A percentile compares a stretch with the other conserved stretches of the same genome.
Evolutionary conservation across 2,888 invertebrate species (phyloP).

Genomic region (Tridacna crocea): DNA sequence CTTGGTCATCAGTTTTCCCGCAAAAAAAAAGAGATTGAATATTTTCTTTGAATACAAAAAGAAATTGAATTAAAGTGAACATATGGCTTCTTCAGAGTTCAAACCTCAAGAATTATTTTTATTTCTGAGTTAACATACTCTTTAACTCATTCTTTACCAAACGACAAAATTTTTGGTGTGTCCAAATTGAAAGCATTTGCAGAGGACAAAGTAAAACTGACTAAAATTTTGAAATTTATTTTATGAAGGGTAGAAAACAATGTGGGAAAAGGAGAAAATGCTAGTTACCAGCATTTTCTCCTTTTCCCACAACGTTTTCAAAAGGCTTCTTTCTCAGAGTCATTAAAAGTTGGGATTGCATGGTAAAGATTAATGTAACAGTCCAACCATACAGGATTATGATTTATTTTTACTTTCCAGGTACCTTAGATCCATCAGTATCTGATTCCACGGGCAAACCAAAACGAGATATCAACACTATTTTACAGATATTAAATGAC

Average conservation of each 20-base stretch:
- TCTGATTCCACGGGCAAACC: constrained; percentile 96
- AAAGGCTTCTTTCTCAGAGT: no score
- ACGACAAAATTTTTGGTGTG: not conserved
- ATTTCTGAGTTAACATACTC: no score
- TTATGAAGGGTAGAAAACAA: not conserved
- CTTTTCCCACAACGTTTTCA: not conserved
- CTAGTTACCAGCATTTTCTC: not conserved
- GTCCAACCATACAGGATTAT: no score
- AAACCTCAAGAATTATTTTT: no score
- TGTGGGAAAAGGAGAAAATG: not conserved
- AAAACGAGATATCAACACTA: constrained; percentile 96
- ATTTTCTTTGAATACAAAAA: no score
- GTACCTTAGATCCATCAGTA: constrained; percentile 95
- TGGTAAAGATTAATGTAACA: no score
- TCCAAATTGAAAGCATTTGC: not conserved
- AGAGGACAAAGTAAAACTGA: not conserved
- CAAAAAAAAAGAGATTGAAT: no score
- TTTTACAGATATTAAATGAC: constrained; percentile 97
- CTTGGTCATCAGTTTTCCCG: no score
- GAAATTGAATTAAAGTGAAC: no score
- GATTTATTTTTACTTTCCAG: constrained; percentile 83
- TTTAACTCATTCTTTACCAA: no score
- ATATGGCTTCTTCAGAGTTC: no score
- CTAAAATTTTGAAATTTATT: not conserved
- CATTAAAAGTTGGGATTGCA: no score